Evolutionary conservation across 2,113 vertebrate species (phyloP).

Genomic region (Leptobrachium ailaonicum): DNA sequence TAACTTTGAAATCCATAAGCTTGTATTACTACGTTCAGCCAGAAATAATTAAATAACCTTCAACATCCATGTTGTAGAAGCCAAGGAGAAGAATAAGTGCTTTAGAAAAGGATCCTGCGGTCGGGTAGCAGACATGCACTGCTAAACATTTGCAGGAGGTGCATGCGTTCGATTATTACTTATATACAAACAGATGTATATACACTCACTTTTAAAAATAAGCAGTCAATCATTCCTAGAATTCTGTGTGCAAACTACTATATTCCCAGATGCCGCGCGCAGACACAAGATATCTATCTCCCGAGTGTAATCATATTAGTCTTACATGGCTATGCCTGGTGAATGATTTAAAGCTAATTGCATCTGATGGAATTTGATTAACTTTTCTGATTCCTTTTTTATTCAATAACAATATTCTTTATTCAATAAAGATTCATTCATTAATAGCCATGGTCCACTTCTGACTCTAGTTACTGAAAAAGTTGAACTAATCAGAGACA

Average conservation of each 20-base stretch:
- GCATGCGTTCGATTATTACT: not conserved
- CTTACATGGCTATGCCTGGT: conserved; percentile 27
- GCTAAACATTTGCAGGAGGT: no score
- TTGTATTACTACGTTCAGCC: no score
- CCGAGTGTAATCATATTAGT: conserved; percentile 36
- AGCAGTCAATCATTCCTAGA: conserved; percentile 6
- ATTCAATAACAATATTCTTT: conserved; percentile 62
- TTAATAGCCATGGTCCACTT: conserved; percentile 59
- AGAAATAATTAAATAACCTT: no score
- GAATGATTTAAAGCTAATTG: conserved; percentile 48
- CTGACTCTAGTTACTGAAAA: conserved; percentile 20
- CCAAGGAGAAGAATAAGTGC: no score
- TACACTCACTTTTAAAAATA: not conserved
- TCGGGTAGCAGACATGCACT: no score
- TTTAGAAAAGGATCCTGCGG: no score
- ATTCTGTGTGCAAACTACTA: conserved; percentile 4
- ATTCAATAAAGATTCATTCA: conserved; percentile 64
- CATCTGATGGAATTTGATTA: conserved; percentile 52
- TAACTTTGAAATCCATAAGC: no score
- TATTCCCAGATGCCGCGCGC: conserved; percentile 11
- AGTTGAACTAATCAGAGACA: conserved; percentile 22
- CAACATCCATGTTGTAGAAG: no score
- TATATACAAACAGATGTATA: not conserved
- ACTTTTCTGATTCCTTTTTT: conserved; percentile 57
- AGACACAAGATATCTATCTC: conserved; percentile 39